Evolutionary conservation across 1,140 invertebrate species (phyloP), one percentile per base, ranked within the genome.

Genomic region (Neodiprion fabricii): DNA sequence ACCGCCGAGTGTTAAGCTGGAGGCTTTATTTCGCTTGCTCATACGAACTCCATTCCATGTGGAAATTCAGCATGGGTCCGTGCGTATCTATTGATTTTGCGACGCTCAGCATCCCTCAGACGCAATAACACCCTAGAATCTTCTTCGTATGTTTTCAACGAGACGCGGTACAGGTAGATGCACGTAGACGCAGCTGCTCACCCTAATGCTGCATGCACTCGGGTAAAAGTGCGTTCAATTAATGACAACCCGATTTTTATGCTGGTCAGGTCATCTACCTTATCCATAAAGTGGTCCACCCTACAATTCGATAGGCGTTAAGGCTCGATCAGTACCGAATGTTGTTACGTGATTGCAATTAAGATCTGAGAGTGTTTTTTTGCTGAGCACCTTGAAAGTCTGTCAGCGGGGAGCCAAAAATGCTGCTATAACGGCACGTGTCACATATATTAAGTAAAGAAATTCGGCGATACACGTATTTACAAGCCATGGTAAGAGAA

Each of bases 51-150:
- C 67, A 9, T 70, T 80, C 80, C 82, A 83, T 81, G 82, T 83
- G 83, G 72, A 70, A 17, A 47, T 73, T 48, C 50, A 76, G 65
- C 70, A 72, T 76, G 75, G 79, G 74, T 5, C 77, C 73, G 79
- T 80, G 83, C 80, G 74, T 79, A 72, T 75, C 73, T 84, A 84
- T 84, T 84, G 83, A 84, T 84, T 84, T 83, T 83, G 75, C 77
- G 28, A 40, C 28, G 76, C 71, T 77, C 82, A 82, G 82, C 82
- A 82, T 84, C 82, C 81, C 77, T 74, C 68, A 23, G 65, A 17
- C 53, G n/a, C 9, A 61, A 40, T 40, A 61, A 61, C 53, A 61
- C 53, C n/a, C 53, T 61, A 61, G 53, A 61, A 61, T 14, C 53
- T 61, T 61, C 53, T 9, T 17, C 28, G 28, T 5, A 40, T 40